These are phyloP conservation scores for Ceratitis capitata DNA, from an alignment of 1,140 invertebrate species.

Conservation along the genomic window DNA sequence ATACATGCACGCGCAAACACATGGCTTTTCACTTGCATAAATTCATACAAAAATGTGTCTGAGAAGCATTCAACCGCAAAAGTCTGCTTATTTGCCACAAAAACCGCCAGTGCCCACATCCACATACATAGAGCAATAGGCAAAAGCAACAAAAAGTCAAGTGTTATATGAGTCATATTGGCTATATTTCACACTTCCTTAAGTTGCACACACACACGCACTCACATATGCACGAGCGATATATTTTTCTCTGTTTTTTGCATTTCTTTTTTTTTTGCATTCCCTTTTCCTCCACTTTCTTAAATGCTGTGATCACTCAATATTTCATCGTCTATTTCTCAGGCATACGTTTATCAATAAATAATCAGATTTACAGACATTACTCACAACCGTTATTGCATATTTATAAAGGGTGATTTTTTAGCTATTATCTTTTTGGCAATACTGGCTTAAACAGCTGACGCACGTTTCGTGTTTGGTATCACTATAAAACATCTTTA, in stretches of 20 bases:
- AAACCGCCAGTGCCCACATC: not conserved
- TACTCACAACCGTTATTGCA: not conserved
- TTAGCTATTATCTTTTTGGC: too few species aligned
- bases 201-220: not conserved
- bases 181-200: not conserved
- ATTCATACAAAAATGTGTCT: too few species aligned
- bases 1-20: not conserved
- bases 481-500: too few species aligned
- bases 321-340: not conserved
- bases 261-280: not conserved
- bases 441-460: too few species aligned
- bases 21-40: not conserved
- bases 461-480: too few species aligned
- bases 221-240: not conserved
- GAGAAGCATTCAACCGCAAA: not conserved
- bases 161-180: not conserved
- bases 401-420: too few species aligned
- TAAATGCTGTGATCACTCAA: not conserved
- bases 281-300: not conserved
- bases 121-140: not conserved
- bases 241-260: not conserved
- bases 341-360: slow-evolving; percentile 1
- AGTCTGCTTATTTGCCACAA: not conserved
- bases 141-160: not conserved
- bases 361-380: slow-evolving; percentile 21